Evolutionary conservation across 1,140 invertebrate genomes (phyloP).

Genomic region (Microplitis demolitor): DNA sequence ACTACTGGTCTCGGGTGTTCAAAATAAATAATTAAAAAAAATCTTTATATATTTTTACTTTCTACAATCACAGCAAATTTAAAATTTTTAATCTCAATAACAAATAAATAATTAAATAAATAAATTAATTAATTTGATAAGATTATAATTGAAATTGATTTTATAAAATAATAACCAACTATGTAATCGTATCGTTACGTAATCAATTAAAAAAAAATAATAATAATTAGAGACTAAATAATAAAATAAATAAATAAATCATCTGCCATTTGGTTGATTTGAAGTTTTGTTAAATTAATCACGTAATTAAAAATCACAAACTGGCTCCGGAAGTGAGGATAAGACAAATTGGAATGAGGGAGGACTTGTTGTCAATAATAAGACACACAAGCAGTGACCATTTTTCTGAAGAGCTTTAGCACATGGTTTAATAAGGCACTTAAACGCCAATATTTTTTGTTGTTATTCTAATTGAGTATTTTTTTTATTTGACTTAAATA

Average conservation of each 20-base stretch:
- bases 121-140: no score
- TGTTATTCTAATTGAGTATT: neutral
- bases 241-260: neutral
- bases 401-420: conserved; percentile 61
- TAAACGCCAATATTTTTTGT: neutral
- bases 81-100: no score
- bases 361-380: conserved; percentile 59
- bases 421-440: neutral
- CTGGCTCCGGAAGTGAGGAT: conserved; percentile 62
- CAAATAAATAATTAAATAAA: no score
- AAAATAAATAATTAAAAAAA: no score
- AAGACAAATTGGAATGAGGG: conserved; percentile 63
- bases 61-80: no score
- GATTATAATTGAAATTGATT: no score
- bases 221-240: neutral
- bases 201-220: conserved; percentile 18
- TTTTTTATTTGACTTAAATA: neutral
- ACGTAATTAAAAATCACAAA: conserved; percentile 49
- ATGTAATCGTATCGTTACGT: neutral
- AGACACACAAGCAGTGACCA: conserved; percentile 60
- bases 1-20: no score
- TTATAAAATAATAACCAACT: neutral
- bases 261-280: neutral
- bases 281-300: neutral
- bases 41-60: no score